Evolutionary conservation across 2,797 vertebrate species (phyloP), one percentile per base, ranked within the genome.

Genomic region (Xenops minutus): DNA sequence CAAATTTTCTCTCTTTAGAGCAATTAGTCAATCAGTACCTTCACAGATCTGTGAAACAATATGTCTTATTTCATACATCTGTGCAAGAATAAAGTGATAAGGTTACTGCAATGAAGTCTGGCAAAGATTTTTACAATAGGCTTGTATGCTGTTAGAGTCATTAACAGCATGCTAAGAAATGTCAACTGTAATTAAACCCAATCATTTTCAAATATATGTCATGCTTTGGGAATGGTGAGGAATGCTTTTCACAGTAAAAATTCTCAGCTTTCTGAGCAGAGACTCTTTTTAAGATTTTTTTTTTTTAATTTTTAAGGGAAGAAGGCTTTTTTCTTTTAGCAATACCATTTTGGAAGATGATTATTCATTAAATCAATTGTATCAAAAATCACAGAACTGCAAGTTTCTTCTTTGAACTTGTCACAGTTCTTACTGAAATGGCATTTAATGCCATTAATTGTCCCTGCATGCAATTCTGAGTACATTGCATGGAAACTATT

Each of bases 11-110:
- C 61, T 59, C 44, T 87, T 67, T 39, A 82, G 72, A 84, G 85
- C 73, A 96, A 92, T 92, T 93, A 96, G 85, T 94, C 80, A 92
- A 87, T 93, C 77, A 76, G 73, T 89, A 88, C 52, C 68, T 94
- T 86, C 77, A 88, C 26, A 84, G 76, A 79, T 54, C 74, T 88
- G 76, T 63, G 62, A 91, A 93, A 89, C 84, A 93, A 69, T 81
- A 90, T 74, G 71, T 94, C 76, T 74, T 84, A 39, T 71, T 94
- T 92, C 83, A 67, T 76, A 82, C 1, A 29, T 58, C 80, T 93
- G 51, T 56, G 34, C 49, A 92, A 86, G 22, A 90, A 90, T 61
- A 37, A 88, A 88, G 69, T 79, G 79, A 69, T 78, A 89, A 88
- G 79, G 85, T 69, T 95, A 84, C 55, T 79, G 66, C n/a, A 82